Base-by-base conservation (phyloP, 2,113 vertebrate species). In the Madoqua kirkii region DNA sequence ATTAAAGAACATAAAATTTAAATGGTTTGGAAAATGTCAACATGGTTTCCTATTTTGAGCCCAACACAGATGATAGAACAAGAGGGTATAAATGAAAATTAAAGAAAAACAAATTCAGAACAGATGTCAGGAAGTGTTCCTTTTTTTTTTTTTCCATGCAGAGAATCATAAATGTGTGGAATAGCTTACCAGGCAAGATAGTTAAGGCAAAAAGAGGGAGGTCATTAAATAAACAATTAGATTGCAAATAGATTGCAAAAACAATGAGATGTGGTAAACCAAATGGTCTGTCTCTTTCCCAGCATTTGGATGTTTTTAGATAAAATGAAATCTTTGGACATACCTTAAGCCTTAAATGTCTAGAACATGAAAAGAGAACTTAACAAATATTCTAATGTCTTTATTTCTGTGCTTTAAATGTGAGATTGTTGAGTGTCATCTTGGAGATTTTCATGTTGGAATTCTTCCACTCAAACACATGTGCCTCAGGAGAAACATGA, bases 71-170 rank as follows among this genome's bases (percentile, higher is more conserved):
- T 98, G 98, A 99, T 98, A 98, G 98, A 99, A 98, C 0, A 94
- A 99, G 98, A 99, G 98, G 98, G 98, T 98, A 99, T 98, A 99
- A 99, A 98, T 98, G 98, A 99, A 99, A 99, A 99, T 98, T 98
- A 99, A 99, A 98, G 98, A 98, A 99, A 99, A 99, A 98, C 98
- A 99, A 98, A 99, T 98, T 98, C 98, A 85, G 98, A 99, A 98
- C 98, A 99, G 99, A 99, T 99, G 98, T 98, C 98, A 98, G 98
- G 98, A 98, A 99, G 97, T 97, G 97, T 98, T 98, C 93, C 79
- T 92, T 62, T 94, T 55, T 78, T 81, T 91, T 95, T 78, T 71
- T 98, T 93, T 91, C 97, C 97, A 98, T 74, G 96, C 96, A 95
- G 98, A 93, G 98, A 98, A 98, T 98, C 98, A 98, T 97, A 98